A percentile compares a stretch with the other conserved stretches of the same genome.
phyloP scores from a whole-genome alignment of 2,888 invertebrate genomes.

The Tetrapedia diversipes region DNA sequence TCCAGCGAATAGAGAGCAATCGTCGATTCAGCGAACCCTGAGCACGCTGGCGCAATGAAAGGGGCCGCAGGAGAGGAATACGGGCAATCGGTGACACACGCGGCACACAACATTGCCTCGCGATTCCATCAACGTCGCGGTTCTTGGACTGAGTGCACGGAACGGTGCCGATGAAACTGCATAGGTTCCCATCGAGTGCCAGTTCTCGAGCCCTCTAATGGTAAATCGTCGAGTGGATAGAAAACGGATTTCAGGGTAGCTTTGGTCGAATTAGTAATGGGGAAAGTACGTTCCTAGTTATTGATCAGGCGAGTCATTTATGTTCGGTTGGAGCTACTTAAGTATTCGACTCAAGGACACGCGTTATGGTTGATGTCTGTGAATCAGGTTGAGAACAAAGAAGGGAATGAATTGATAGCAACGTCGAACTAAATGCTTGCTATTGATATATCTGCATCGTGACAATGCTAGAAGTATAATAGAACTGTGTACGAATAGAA shows the following conservation, averaged over 20 bases:
- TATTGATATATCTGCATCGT: background rate
- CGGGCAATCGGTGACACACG: conserved; percentile 36
- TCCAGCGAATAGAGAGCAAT: background rate
- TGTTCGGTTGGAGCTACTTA: background rate
- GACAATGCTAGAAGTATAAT: too few relatives aligned
- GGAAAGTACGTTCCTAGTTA: background rate
- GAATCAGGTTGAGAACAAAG: background rate
- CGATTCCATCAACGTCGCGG: background rate
- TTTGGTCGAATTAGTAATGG: background rate
- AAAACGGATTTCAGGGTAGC: background rate
- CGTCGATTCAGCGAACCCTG: conserved; percentile 31
- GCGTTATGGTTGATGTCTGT: background rate
- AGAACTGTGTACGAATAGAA: too few relatives aligned
- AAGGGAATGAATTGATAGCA: too few relatives aligned
- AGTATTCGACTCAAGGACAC: background rate
- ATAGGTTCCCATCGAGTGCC: conserved; percentile 12
- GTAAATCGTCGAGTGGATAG: background rate
- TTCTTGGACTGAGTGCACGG: background rate
- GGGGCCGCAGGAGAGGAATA: conserved; percentile 32
- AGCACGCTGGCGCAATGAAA: conserved; percentile 28
- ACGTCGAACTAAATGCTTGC: background rate
- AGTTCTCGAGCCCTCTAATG: background rate
- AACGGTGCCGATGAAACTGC: conserved; percentile 17
- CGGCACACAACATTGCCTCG: conserved; percentile 6
- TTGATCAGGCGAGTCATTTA: conserved; percentile 23